These are phyloP conservation scores for Leptogaster cylindrica DNA, from an alignment of 2,888 invertebrate species.

Conservation along the genomic window DNA sequence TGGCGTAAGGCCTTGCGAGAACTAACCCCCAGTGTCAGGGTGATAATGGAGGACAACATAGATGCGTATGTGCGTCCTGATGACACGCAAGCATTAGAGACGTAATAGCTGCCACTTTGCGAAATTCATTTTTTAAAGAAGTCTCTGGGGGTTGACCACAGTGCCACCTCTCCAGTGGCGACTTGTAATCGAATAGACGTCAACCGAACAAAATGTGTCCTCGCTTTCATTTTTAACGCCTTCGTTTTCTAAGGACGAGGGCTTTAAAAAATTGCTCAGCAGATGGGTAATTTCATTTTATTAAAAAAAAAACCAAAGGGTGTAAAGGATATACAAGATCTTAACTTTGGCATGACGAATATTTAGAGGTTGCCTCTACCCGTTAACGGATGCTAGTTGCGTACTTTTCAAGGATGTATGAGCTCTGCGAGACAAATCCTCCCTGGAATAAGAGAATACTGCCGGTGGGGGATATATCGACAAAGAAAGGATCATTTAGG, in stretches of 20 bases:
- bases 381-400: neutral
- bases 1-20: slow-evolving; percentile 6
- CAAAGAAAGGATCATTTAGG: slow-evolving; percentile 31
- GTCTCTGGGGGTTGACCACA: slow-evolving; percentile 38
- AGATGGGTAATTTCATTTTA: slow-evolving; percentile 31
- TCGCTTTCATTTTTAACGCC: too few species aligned
- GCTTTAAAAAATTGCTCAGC: slow-evolving; percentile 9
- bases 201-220: neutral
- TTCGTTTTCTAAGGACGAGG: too few species aligned
- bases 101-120: slow-evolving; percentile 40
- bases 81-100: slow-evolving; percentile 17
- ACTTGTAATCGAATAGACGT: slow-evolving; percentile 25
- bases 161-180: neutral
- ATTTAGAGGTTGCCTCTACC: slow-evolving; percentile 1
- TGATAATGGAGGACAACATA: slow-evolving; percentile 29
- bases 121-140: slow-evolving; percentile 41
- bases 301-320: slow-evolving; percentile 18
- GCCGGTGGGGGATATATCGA: slow-evolving; percentile 6
- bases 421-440: neutral
- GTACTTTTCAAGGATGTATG: slow-evolving; percentile 22
- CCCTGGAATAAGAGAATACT: neutral
- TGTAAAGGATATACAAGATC: neutral
- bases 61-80: slow-evolving; percentile 29
- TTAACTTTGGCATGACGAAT: neutral
- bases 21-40: slow-evolving; percentile 21